Base-by-base conservation (phyloP, 2,113 vertebrate species). In the Puffinus mauretanicus region DNA sequence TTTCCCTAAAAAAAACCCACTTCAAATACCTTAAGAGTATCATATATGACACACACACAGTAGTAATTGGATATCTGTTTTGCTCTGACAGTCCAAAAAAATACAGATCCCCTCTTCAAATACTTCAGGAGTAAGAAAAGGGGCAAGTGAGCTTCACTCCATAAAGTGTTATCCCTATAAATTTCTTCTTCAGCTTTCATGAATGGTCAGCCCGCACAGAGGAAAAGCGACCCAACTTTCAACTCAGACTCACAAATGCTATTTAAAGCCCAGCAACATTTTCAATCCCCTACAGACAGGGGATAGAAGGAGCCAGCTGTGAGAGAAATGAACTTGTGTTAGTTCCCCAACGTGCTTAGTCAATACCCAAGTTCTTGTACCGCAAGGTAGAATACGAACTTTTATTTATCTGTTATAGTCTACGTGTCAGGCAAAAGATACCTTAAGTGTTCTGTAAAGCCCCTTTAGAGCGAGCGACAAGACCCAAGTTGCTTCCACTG, bases 401-500 rank as follows among this genome's bases (percentile, higher is more conserved):
- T 57, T 42, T 70, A 30, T 67, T 79, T 47, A 38, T 89, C 10
- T 27, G 0, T 47, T 44, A 16, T 9, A 42, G 25, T 32, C 10
- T n/a, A 11, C 0, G 1, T 11, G 46, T 25, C 58, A 89, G 40
- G 34, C 32, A 32, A 71, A 49, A 66, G 20, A 29, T 97, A 99
- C 99, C 99, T 99, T 99, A 11, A 99, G 98, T 10, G 98, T 99
- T 94, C 98, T 99, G 98, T 99, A 99, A 81, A 99, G 98, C 30
- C 99, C 99, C 97, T 99, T 99, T 3, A 99, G 98, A 42, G 99
- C 98, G 1, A 99, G 98, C 0, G 99, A 99, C 55, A 99, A 97
- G 88, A 99, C 99, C 99, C 99, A 99, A 4, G 99, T 99, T 47
- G 99, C 99, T 95, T 99, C 99, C 93, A 99, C 99, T 2, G 99